phyloP scores from a whole-genome alignment of 2,113 vertebrate species.

The Odontesthes bonariensis region DNA sequence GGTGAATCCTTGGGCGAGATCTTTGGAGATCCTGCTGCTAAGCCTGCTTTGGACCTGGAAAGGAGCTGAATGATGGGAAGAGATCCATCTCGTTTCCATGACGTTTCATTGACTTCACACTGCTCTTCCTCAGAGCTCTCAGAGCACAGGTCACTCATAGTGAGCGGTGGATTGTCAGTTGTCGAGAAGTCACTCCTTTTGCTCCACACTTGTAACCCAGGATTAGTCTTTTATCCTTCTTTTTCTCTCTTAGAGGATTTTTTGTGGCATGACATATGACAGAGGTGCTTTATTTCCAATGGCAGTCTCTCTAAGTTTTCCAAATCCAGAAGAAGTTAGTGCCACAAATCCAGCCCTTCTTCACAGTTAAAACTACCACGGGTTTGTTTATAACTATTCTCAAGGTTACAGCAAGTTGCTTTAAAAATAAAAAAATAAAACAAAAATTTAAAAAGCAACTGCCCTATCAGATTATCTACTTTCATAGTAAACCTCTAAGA shows the following conservation, averaged over 20 bases:
- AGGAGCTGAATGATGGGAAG: conserved; percentile 68
- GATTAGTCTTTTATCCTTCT: not conserved
- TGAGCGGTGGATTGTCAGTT: not conserved
- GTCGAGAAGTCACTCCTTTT: not conserved
- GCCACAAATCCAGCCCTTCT: conserved; percentile 2
- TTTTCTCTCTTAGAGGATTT: not conserved
- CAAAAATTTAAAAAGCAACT: not conserved
- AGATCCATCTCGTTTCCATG: conserved; percentile 17
- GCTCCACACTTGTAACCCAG: not conserved
- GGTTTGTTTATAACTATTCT: not conserved
- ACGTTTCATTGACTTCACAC: conserved; percentile 37
- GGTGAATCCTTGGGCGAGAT: conserved; percentile 84
- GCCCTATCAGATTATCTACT: no score
- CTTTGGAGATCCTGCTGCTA: conserved; percentile 77
- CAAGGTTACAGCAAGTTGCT: not conserved
- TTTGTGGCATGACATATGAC: not conserved
- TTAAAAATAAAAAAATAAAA: conserved; percentile 19
- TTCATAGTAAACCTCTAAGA: not conserved
- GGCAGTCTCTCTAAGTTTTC: conserved; percentile 6
- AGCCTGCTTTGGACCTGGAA: conserved; percentile 65
- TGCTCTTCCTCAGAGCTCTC: conserved; percentile 74
- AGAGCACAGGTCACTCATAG: conserved; percentile 66
- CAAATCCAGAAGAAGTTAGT: conserved; percentile 16
- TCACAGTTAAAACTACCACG: conserved; percentile 9
- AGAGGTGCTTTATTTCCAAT: not conserved